phyloP scores from a whole-genome alignment of 2,888 invertebrate genomes.

The Pemphredon lugubris region DNA sequence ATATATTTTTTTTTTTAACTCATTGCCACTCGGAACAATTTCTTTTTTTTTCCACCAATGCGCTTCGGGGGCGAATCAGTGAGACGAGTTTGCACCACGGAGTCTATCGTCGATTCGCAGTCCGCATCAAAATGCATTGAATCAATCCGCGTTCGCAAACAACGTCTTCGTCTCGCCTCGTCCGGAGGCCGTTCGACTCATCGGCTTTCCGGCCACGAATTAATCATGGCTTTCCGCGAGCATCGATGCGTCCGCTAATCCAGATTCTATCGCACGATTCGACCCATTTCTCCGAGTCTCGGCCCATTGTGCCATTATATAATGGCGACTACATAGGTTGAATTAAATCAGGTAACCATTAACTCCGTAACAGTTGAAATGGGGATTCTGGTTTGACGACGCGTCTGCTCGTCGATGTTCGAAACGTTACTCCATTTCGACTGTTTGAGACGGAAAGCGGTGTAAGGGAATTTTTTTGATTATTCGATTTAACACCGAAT shows the following conservation, averaged over 20 bases:
- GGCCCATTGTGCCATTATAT: slow-evolving; percentile 47
- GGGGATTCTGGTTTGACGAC: neutral
- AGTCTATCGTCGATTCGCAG: slow-evolving; percentile 20
- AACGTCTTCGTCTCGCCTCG: slow-evolving; percentile 50
- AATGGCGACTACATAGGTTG: slow-evolving; percentile 31
- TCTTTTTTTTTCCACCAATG: too few relatives aligned
- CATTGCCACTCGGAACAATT: neutral
- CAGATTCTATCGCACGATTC: slow-evolving; percentile 53
- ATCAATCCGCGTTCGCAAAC: slow-evolving; percentile 60
- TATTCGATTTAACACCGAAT: too few relatives aligned
- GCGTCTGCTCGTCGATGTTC: too few relatives aligned
- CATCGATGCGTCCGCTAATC: slow-evolving; percentile 58
- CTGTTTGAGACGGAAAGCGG: too few relatives aligned
- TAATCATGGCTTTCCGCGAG: slow-evolving; percentile 57
- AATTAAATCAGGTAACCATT: slow-evolving; percentile 30
- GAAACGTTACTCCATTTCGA: too few relatives aligned
- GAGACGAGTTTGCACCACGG: slow-evolving; percentile 9
- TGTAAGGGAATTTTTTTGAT: too few relatives aligned
- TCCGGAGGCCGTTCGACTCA: slow-evolving; percentile 50
- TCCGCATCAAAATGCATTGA: slow-evolving; percentile 41
- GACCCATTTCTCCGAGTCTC: slow-evolving; percentile 48
- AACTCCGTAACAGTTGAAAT: slow-evolving; percentile 36
- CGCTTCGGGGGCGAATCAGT: neutral
- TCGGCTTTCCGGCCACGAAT: slow-evolving; percentile 59
- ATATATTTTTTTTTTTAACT: neutral